A percentile compares a stretch with the other conserved stretches of the same genome.
phyloP scores from a whole-genome alignment of 2,888 invertebrate species.

The Caenorhabditis sulstoni region DNA sequence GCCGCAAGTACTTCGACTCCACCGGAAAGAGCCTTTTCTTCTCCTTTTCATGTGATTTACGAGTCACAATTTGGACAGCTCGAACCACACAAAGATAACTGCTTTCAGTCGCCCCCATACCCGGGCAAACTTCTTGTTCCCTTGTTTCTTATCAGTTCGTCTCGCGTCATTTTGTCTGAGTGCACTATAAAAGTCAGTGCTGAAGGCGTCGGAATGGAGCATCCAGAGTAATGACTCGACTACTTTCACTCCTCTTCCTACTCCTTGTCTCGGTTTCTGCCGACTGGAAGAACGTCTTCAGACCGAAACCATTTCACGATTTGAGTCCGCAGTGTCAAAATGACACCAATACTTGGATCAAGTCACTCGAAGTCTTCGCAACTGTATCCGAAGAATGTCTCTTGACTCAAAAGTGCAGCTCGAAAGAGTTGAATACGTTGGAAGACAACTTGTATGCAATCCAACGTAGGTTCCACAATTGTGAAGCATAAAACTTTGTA shows the following conservation, averaged over 20 bases:
- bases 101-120: too few species aligned
- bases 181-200: slow-evolving; percentile 22
- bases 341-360: slow-evolving; percentile 38
- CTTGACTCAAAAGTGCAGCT: slow-evolving; percentile 23
- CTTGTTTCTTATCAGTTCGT: slow-evolving; percentile 1
- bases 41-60: too few species aligned
- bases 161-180: slow-evolving; percentile 10
- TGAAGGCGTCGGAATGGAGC: not conserved
- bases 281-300: slow-evolving; percentile 20
- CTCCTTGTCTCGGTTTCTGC: not conserved
- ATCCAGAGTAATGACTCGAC: slow-evolving; percentile 13
- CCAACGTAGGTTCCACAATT: slow-evolving; percentile 25
- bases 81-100: too few species aligned
- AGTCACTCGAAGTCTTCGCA: slow-evolving; percentile 12
- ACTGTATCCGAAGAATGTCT: slow-evolving; percentile 32
- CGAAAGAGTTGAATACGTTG: slow-evolving; percentile 17
- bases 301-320: slow-evolving; percentile 14
- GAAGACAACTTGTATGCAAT: slow-evolving; percentile 41
- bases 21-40: too few species aligned
- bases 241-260: not conserved
- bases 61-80: too few species aligned
- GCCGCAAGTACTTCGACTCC: too few species aligned
- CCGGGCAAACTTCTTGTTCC: too few species aligned
- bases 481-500: not conserved
- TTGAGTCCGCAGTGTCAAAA: slow-evolving; percentile 27